These are phyloP conservation scores for Coecobrya sp. DNA, from an alignment of 2,888 invertebrate genomes.

Conservation along the genomic window DNA sequence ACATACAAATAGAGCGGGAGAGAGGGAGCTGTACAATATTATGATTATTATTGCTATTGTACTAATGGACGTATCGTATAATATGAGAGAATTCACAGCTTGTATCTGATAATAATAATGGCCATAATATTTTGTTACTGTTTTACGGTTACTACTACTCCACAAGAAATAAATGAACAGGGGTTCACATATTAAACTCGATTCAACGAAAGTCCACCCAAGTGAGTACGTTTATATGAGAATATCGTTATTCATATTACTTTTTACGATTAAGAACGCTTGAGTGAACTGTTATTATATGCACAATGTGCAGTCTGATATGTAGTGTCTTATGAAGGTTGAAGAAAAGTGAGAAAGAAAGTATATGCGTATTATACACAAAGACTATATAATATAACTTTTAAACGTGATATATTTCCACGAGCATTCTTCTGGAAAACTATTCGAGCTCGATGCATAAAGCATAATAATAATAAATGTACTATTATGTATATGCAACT, in stretches of 20 bases:
- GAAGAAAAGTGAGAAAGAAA: constrained; percentile 49
- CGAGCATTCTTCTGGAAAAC: constrained; percentile 38
- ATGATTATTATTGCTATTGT: constrained; percentile 54
- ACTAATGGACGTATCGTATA: constrained; percentile 69
- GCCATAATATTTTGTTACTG: constrained; percentile 71
- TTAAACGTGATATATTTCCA: constrained; percentile 36
- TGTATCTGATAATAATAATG: constrained; percentile 77
- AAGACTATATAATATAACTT: constrained; percentile 13
- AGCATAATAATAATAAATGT: constrained; percentile 59
- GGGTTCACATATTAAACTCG: background rate
- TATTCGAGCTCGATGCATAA: constrained; percentile 39
- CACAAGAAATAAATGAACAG: constrained; percentile 56
- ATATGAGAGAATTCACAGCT: constrained; percentile 71
- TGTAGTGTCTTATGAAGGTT: constrained; percentile 27
- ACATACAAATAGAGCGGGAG: background rate
- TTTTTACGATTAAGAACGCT: constrained; percentile 42
- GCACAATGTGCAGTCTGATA: constrained; percentile 70
- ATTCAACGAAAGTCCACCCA: constrained; percentile 30
- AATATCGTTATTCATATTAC: constrained; percentile 13
- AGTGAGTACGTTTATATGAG: background rate
- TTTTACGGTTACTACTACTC: background rate
- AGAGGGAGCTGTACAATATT: constrained; percentile 21
- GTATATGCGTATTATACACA: background rate
- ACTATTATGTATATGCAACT: constrained; percentile 19
- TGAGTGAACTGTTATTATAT: constrained; percentile 72